Evolutionary conservation across 2,113 vertebrate species (phyloP).

Genomic region (Prinia subflava): DNA sequence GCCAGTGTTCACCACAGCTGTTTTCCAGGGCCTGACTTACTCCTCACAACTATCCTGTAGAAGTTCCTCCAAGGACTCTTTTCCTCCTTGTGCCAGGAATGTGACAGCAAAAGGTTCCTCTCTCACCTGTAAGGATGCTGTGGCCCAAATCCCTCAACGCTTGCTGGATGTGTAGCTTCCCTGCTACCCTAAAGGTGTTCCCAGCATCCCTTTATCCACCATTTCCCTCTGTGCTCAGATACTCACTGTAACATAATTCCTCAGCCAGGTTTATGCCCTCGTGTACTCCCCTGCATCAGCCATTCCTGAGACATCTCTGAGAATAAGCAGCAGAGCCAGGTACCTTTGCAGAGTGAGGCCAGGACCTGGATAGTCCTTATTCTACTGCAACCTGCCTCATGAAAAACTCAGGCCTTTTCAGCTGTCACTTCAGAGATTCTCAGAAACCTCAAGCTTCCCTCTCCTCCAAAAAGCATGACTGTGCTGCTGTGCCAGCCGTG

Average conservation of each 20-base stretch:
- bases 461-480: accelerated
- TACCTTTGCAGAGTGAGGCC: accelerated
- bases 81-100: accelerated
- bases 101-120: neutral
- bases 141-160: accelerated
- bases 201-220: no score
- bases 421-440: neutral
- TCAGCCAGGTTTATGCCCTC: neutral
- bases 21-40: neutral
- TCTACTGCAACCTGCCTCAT: neutral
- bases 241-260: neutral
- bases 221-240: neutral
- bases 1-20: neutral
- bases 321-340: neutral
- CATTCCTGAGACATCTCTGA: neutral
- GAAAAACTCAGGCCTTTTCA: neutral
- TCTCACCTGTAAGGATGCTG: neutral
- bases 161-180: accelerated
- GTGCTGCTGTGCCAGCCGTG: accelerated
- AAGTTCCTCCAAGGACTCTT: neutral
- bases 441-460: neutral
- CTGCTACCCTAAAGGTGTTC: neutral
- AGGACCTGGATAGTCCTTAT: neutral
- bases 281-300: neutral
- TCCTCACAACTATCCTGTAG: neutral